Base-by-base conservation (phyloP, 2,888 invertebrate species). In the Dasysyrphus albostriatus region DNA sequence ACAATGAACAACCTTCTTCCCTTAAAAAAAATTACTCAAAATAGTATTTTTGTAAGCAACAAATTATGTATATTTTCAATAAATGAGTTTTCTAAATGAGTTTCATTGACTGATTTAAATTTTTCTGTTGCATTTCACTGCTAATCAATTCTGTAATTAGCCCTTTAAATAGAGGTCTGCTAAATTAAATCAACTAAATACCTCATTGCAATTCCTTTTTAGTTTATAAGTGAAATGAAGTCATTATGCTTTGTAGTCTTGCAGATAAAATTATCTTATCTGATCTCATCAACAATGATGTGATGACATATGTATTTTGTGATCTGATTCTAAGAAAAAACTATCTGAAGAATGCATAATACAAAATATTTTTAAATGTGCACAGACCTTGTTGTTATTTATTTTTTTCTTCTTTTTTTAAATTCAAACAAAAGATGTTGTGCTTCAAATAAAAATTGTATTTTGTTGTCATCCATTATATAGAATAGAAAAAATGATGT, bases 381-480 rank as follows among this genome's bases (percentile, higher is more conserved):
- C 44, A 42, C 61, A 39, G 14, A 24, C 61, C 63, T n/a, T 14
- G 9, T 14, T n/a, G 29, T 56, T n/a, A 3, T 32, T 24, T 24
- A 1, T 24, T 24, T 24, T 24, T 34, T 47, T 14, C 10, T 3
- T 16, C n/a, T n/a, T n/a, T n/a, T n/a, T n/a, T n/a, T n/a, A n/a
- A n/a, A 61, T 47, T 19, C 63, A 67, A 67, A 61, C 61, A 67
- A 67, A 32, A 47, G 49, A 49, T 19, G 34, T n/a, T 63, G n/a
- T n/a, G 14, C 44, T 39, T 63, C 10, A 49, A 34, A 63, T 16
- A 47, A 44, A 67, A 34, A 67, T n/a, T 49, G 49, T 67, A 39
- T 47, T 24, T 24, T 65, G 8, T 7, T 37, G 49, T 67, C 67
- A 67, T 49, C 19, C 32, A n/a, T 49, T 14, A 24, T 51, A n/a